Conservation (phyloP, 2,113 vertebrate species). For the Microcebus jonahi region DNA sequence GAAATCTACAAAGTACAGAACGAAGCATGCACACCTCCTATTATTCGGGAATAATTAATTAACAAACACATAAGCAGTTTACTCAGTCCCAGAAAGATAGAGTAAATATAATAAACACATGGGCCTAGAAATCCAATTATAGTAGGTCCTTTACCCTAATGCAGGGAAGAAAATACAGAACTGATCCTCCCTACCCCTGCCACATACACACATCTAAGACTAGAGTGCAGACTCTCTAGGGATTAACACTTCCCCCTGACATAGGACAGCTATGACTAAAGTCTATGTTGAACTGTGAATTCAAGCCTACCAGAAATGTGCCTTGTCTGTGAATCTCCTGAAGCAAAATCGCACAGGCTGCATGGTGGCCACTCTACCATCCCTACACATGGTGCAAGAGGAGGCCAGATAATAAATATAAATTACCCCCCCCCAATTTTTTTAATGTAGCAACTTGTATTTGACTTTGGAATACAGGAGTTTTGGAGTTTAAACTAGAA, state of each 20-base stretch:
- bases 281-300: background rate
- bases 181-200: background rate
- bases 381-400: background rate
- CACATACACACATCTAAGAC: background rate
- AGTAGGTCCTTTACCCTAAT: background rate
- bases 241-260: background rate
- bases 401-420: background rate
- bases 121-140: background rate
- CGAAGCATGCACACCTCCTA: background rate
- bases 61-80: constrained; percentile 62
- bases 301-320: background rate
- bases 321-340: constrained; percentile 2
- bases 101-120: constrained; percentile 46
- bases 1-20: constrained; percentile 56
- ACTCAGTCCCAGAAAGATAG: constrained; percentile 39
- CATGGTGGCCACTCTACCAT: background rate
- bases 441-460: background rate
- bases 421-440: background rate
- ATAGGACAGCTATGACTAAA: constrained; percentile 12
- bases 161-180: background rate
- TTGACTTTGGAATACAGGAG: constrained; percentile 11
- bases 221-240: background rate
- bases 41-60: constrained; percentile 60
- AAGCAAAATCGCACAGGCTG: background rate
- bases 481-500: background rate